Base-by-base conservation (phyloP, 2,797 vertebrate species). In the Myotis vivesi region DNA sequence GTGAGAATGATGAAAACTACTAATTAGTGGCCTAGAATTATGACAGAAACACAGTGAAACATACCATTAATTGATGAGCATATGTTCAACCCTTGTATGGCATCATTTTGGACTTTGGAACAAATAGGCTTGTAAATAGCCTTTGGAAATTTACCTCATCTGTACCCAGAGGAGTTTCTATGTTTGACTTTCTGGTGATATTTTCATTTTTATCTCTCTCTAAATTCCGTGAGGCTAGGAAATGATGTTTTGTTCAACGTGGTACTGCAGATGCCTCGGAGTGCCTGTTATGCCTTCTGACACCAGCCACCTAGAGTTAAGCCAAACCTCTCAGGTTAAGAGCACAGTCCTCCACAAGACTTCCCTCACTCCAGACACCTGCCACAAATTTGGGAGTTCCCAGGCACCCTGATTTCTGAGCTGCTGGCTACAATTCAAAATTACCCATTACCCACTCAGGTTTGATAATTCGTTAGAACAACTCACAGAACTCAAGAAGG, bases 1-100 rank as follows among this genome's bases (percentile, higher is more conserved):
- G 41, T 8, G 20, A 93, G 30, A 79, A 72, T 38, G 73, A 90
- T 77, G 68, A 89, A 92, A 87, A 92, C 25, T 75, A 36, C 53
- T 87, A 77, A 46, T 79, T 38, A 82, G 15, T 68, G 23, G 15
- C 15, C 17, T 25, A 51, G 49, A 19, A 92, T 69, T 46, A 28
- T 80, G 28, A 82, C 25, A 16, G 36, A 86, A 71, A 85, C 68
- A 96, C 82, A 71, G 36, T 41, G 23, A 87, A 91, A 91, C 22
- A 30, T 36, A 89, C 28, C 28, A 76, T 71, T 62, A 53, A 59
- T 36, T 81, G 62, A 75, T 84, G 17, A 62, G 20, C 17, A 5
- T 68, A 57, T 49, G 49, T 49, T 92, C 59, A 77, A 79, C 69
- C 46, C 17, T 62, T 17, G 12, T 51, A 72, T 38, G 41, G 33